Conservation (phyloP, 2,888 invertebrate genomes). For the Synanthedon vespiformis region DNA sequence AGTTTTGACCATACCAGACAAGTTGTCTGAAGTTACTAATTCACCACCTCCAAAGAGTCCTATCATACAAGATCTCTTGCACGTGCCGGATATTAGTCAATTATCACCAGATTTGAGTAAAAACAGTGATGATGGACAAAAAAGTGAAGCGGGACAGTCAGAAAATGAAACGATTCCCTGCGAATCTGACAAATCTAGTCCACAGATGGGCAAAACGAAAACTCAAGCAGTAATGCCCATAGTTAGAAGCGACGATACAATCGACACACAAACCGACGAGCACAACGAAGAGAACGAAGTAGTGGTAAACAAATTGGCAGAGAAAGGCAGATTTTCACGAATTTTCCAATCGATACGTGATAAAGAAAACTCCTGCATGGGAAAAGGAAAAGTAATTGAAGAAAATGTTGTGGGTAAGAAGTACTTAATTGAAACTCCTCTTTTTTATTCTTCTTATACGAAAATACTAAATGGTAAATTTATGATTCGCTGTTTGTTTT, state of each 20-base stretch:
- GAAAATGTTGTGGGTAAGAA: conserved; percentile 49
- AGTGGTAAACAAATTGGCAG: conserved; percentile 43
- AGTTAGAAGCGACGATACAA: conserved; percentile 54
- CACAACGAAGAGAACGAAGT: conserved; percentile 44
- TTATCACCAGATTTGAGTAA: conserved; percentile 53
- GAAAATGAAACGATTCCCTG: conserved; percentile 65
- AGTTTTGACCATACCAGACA: conserved; percentile 42
- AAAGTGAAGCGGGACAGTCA: conserved; percentile 55
- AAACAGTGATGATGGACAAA: conserved; percentile 56
- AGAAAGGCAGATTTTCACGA: conserved; percentile 53
- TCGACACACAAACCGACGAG: conserved; percentile 31
- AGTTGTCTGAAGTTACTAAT: conserved; percentile 37
- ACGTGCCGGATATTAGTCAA: conserved; percentile 50
- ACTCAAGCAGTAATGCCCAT: conserved; percentile 65
- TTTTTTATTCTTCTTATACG: too few relatives aligned
- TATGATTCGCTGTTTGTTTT: too few relatives aligned
- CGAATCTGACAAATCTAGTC: conserved; percentile 62
- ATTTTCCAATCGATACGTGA: conserved; percentile 56
- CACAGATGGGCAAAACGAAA: conserved; percentile 50
- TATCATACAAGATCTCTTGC: conserved; percentile 48
- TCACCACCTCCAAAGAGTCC: conserved; percentile 61
- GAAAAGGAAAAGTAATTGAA: conserved; percentile 62
- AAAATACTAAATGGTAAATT: too few relatives aligned
- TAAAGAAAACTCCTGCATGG: conserved; percentile 62
- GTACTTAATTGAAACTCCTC: not conserved